These are phyloP conservation scores for Salticus scenicus DNA, from an alignment of 2,888 invertebrate genomes.

Conservation along the genomic window DNA sequence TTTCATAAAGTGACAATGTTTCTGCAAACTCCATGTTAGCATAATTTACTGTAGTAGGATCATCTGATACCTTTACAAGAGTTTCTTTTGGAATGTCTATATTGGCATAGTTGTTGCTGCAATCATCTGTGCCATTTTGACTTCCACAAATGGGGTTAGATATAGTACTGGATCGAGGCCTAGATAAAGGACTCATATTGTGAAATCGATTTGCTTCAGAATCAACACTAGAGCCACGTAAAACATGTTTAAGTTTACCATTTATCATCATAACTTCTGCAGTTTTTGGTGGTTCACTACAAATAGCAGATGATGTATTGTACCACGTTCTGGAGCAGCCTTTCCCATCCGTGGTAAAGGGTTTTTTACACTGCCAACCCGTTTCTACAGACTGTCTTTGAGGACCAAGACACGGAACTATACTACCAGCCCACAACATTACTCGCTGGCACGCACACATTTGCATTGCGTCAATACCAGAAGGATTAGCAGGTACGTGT, in stretches of 20 bases:
- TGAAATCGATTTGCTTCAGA: conserved; percentile 2
- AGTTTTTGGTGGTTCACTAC: conserved; percentile 60
- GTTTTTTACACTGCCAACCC: conserved; percentile 27
- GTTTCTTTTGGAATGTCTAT: conserved; percentile 43
- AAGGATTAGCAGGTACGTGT: conserved; percentile 23
- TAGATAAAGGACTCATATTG: conserved; percentile 7
- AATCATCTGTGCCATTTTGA: not conserved
- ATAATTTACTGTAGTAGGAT: conserved; percentile 55
- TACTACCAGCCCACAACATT: conserved; percentile 69
- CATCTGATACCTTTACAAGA: conserved; percentile 20
- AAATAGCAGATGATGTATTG: conserved; percentile 39
- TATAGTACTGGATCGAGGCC: conserved; percentile 48
- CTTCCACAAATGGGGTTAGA: conserved; percentile 25
- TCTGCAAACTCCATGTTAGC: conserved; percentile 82
- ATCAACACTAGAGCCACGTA: conserved; percentile 46
- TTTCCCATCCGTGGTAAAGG: conserved; percentile 11
- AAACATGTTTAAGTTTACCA: conserved; percentile 55
- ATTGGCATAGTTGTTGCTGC: conserved; percentile 52
- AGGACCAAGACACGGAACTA: conserved; percentile 64
- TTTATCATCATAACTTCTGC: conserved; percentile 49
- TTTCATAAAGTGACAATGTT: conserved; percentile 86
- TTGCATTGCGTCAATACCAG: conserved; percentile 31
- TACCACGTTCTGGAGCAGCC: conserved; percentile 41
- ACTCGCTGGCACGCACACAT: conserved; percentile 68
- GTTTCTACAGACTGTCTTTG: conserved; percentile 32